These are phyloP conservation scores for Paramisgurnus dabryanus DNA, from an alignment of 2,113 vertebrate genomes.

Conservation along the genomic window DNA sequence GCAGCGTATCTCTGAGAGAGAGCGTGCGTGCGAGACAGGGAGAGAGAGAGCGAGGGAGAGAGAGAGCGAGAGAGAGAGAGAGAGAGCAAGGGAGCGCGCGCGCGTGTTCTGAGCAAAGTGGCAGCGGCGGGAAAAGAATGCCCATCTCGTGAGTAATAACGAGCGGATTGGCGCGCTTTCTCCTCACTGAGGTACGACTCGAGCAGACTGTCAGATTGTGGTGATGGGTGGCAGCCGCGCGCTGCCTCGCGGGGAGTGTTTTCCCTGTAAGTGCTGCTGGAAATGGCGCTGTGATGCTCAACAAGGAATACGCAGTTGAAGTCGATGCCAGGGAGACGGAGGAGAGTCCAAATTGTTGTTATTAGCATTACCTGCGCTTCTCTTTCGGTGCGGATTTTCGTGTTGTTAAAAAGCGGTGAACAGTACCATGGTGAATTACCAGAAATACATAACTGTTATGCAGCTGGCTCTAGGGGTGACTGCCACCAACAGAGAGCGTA, in stretches of 20 bases:
- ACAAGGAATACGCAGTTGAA: slow-evolving; percentile 80
- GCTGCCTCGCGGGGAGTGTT: slow-evolving; percentile 44
- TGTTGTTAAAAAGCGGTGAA: slow-evolving; percentile 78
- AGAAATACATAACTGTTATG: slow-evolving; percentile 99
- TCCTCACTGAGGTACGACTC: slow-evolving; percentile 28
- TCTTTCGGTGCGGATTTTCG: slow-evolving; percentile 82
- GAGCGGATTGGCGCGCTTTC: slow-evolving; percentile 70
- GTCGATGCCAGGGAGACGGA: slow-evolving; percentile 80
- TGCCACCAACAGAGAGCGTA: slow-evolving; percentile 93
- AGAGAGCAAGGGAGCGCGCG: background rate
- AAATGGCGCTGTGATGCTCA: slow-evolving; percentile 71
- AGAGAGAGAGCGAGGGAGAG: background rate
- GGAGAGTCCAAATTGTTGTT: slow-evolving; percentile 73
- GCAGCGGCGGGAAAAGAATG: slow-evolving; percentile 59
- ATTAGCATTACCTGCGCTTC: slow-evolving; percentile 85
- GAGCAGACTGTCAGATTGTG: slow-evolving; percentile 32
- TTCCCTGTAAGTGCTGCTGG: slow-evolving; percentile 43
- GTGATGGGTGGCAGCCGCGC: slow-evolving; percentile 36
- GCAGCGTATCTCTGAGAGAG: slow-evolving; percentile 62
- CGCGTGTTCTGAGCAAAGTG: slow-evolving; percentile 65
- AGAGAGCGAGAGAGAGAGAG: background rate
- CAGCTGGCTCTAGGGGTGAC: slow-evolving; percentile 99
- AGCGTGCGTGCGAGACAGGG: slow-evolving; percentile 5
- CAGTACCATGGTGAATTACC: slow-evolving; percentile 95
- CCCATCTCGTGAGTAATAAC: slow-evolving; percentile 64